These are phyloP conservation scores for Mellivora capensis DNA, from an alignment of 2,113 vertebrate species.

Conservation along the genomic window DNA sequence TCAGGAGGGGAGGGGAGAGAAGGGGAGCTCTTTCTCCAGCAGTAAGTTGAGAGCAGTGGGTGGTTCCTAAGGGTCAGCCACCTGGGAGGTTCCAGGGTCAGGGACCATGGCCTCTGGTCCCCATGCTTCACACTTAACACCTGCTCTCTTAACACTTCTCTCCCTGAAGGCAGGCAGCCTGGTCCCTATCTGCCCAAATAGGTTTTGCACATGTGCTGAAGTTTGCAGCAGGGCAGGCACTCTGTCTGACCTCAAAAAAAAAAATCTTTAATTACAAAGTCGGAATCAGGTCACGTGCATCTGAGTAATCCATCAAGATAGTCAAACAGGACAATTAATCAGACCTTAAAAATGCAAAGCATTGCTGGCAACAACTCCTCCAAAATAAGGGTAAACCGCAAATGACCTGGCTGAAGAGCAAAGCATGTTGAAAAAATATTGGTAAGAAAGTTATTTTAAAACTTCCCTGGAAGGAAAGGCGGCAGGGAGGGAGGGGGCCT, in stretches of 20 bases:
- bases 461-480: neutral
- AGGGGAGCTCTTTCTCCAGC: neutral
- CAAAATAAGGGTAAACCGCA: neutral
- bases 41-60: neutral
- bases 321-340: conserved; percentile 22
- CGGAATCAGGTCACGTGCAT: conserved; percentile 1
- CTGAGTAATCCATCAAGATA: conserved; percentile 47
- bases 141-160: neutral
- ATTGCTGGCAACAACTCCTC: neutral
- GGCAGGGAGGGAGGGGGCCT: too few relatives aligned
- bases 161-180: neutral
- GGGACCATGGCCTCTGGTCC: neutral
- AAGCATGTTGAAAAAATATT: neutral
- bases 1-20: neutral
- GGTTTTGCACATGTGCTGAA: neutral
- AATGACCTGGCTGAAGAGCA: neutral
- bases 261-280: conserved; percentile 40
- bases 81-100: neutral
- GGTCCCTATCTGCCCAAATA: neutral
- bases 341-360: conserved; percentile 41
- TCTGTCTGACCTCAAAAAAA: conserved; percentile 33
- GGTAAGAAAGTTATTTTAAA: neutral
- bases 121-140: neutral
- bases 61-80: neutral
- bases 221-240: neutral